phyloP scores from a whole-genome alignment of 2,113 vertebrate genomes.

The Aythya baeri region DNA sequence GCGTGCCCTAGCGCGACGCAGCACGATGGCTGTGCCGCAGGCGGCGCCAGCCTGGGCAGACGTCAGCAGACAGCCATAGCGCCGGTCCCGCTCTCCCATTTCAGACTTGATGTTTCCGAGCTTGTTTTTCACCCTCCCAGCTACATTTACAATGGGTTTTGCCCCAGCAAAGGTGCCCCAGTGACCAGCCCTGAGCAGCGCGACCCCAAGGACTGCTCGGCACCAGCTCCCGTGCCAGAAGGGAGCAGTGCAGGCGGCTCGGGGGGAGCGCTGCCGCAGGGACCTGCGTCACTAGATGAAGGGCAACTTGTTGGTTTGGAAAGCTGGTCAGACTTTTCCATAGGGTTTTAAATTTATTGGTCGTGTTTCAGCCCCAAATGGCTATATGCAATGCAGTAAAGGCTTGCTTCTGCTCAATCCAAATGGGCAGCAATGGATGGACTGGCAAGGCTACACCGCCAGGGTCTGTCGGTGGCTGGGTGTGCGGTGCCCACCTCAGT shows the following conservation, averaged over 20 bases:
- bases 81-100: accelerated
- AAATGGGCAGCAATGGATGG: background rate
- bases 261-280: background rate
- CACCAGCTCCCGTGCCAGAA: background rate
- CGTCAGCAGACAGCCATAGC: accelerated
- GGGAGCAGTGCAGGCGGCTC: background rate
- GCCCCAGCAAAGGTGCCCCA: accelerated
- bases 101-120: accelerated
- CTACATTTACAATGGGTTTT: background rate
- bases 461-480: background rate
- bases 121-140: background rate
- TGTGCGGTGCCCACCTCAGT: accelerated
- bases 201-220: accelerated
- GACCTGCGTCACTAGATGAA: background rate
- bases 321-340: slow-evolving; percentile 50
- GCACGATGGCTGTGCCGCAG: accelerated
- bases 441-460: background rate
- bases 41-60: accelerated
- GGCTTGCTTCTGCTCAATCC: background rate
- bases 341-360: slow-evolving; percentile 7
- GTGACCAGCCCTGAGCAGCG: background rate
- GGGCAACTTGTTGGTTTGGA: no score
- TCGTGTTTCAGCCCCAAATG: background rate
- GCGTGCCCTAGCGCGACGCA: background rate
- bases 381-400: background rate